Conservation (phyloP, 2,888 invertebrate genomes). For the Drosophila cognata region DNA sequence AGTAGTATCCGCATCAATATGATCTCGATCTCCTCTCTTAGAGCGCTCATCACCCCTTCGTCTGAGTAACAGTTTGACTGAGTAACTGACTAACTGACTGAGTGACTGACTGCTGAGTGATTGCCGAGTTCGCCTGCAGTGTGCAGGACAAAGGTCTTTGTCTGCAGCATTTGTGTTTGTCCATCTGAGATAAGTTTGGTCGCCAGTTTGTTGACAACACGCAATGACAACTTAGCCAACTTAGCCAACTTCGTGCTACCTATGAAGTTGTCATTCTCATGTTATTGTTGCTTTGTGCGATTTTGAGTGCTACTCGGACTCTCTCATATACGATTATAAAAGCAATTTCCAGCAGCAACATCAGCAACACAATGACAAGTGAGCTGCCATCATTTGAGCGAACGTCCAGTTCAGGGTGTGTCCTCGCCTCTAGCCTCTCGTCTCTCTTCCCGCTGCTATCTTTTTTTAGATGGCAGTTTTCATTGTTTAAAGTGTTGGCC, state of each 20-base stretch:
- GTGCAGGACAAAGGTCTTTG: conserved; percentile 6
- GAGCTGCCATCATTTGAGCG: conserved; percentile 34
- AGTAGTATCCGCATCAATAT: conserved; percentile 49
- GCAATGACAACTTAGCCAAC: conserved; percentile 69
- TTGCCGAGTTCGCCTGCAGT: conserved; percentile 14
- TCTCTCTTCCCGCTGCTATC: conserved; percentile 1
- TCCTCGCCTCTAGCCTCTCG: conserved; percentile 4
- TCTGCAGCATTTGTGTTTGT: conserved; percentile 69
- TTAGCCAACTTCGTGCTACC: conserved; percentile 41
- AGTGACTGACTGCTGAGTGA: conserved; percentile 25
- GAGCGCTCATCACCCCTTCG: conserved; percentile 36
- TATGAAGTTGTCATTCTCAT: conserved; percentile 50
- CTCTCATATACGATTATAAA: conserved; percentile 38
- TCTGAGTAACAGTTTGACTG: conserved; percentile 9
- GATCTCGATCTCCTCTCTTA: conserved; percentile 34
- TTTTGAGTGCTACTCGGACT: conserved; percentile 48
- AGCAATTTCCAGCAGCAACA: conserved; percentile 58
- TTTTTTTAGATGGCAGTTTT: conserved; percentile 46
- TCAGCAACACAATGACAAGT: conserved; percentile 64
- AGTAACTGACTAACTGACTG: conserved; percentile 26
- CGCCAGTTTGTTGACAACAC: conserved; percentile 77
- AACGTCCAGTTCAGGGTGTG: conserved; percentile 33
- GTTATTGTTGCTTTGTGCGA: conserved; percentile 49
- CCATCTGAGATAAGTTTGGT: conserved; percentile 78
- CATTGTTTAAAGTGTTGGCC: conserved; percentile 75